Evolutionary conservation across 2,113 vertebrate genomes (phyloP).

Genomic region (Diadophis punctatus): DNA sequence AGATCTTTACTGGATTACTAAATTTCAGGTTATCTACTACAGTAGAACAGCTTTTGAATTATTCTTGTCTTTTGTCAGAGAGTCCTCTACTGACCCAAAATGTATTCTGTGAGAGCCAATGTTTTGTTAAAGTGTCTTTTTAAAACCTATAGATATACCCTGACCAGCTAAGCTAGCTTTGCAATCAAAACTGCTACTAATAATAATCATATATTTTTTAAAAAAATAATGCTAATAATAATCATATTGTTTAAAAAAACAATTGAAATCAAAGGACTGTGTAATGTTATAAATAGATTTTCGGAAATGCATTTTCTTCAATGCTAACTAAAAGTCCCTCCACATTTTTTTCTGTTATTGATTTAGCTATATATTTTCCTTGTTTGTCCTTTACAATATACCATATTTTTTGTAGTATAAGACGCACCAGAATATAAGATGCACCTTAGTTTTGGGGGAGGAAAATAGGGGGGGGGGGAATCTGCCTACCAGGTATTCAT

Average conservation of each 20-base stretch:
- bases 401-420: too few species aligned
- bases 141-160: slow-evolving; percentile 33
- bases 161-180: slow-evolving; percentile 9
- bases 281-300: background rate
- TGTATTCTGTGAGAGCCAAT: background rate
- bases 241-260: background rate
- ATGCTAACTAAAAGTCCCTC: background rate
- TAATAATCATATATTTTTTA: background rate
- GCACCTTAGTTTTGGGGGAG: too few species aligned
- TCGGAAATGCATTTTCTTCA: background rate
- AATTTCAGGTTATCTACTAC: slow-evolving; percentile 26
- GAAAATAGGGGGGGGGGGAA: too few species aligned
- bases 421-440: too few species aligned
- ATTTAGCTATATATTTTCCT: background rate
- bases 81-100: slow-evolving; percentile 66
- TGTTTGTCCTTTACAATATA: background rate
- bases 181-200: background rate
- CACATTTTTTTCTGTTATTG: background rate
- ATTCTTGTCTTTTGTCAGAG: slow-evolving; percentile 54
- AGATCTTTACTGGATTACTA: slow-evolving; percentile 26
- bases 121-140: background rate
- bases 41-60: background rate
- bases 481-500: too few species aligned
- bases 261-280: background rate
- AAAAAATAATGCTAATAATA: background rate